phyloP scores from a whole-genome alignment of 2,113 vertebrate species.

The Nicator chloris region DNA sequence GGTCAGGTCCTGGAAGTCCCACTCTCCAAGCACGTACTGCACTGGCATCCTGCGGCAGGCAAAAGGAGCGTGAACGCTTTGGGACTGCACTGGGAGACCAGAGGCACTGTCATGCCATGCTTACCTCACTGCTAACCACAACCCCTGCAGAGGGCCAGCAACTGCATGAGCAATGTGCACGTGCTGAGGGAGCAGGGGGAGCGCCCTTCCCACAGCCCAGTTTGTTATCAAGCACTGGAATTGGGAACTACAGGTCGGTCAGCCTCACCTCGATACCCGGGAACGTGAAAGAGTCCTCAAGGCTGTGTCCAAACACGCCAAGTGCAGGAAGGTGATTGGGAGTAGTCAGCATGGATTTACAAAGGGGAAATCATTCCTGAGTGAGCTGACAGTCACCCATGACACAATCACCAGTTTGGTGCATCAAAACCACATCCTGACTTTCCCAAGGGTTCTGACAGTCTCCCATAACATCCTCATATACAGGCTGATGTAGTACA shows the following conservation, averaged over 20 bases:
- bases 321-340: not conserved
- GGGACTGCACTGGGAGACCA: not conserved
- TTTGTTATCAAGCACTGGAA: not conserved
- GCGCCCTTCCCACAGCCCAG: not conserved
- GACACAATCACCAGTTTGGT: not conserved
- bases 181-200: not conserved
- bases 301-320: not conserved
- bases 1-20: conserved; percentile 91
- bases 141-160: not conserved
- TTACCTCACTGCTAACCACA: not conserved
- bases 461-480: not conserved
- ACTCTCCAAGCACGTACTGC: conserved; percentile 95
- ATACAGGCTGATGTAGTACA: not conserved
- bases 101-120: not conserved
- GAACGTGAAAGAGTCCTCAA: not conserved
- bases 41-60: conserved; percentile 84
- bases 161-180: fast-evolving
- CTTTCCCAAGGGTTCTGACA: not conserved
- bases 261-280: fast-evolving
- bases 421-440: not conserved
- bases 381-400: not conserved
- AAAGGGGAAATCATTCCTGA: not conserved
- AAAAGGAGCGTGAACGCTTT: not conserved
- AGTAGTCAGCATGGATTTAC: not conserved
- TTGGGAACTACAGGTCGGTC: not conserved